A percentile compares a stretch with the other conserved stretches of the same genome.
Conservation (phyloP, 2,888 invertebrate genomes). For the Diloba caeruleocephala region DNA sequence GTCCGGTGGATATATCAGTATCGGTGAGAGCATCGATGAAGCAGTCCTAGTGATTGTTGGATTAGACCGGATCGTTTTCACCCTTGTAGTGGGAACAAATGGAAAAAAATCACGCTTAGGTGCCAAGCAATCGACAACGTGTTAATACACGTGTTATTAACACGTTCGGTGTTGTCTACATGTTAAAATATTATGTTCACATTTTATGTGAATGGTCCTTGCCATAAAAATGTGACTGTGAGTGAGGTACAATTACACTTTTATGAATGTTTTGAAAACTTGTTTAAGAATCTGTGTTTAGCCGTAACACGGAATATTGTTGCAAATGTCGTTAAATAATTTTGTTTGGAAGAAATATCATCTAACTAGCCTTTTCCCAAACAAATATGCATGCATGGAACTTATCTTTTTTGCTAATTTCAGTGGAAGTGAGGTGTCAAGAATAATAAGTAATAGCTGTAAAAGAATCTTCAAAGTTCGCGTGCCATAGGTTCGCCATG, state of each 20-base stretch:
- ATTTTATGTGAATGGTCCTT: slow-evolving; percentile 9
- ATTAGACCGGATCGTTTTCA: slow-evolving; percentile 88
- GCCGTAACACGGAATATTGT: slow-evolving; percentile 12
- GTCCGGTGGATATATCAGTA: slow-evolving; percentile 88
- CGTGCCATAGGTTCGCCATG: no score
- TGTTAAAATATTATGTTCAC: slow-evolving; percentile 27
- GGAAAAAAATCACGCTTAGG: slow-evolving; percentile 84
- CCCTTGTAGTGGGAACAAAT: slow-evolving; percentile 81
- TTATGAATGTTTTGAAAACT: slow-evolving; percentile 12
- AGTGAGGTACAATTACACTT: slow-evolving; percentile 32
- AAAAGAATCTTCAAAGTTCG: no score
- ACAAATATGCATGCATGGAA: no score
- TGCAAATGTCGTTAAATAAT: no score
- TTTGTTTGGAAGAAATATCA: no score
- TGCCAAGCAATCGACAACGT: slow-evolving; percentile 77
- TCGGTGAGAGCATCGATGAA: slow-evolving; percentile 88
- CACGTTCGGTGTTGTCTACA: slow-evolving; percentile 48
- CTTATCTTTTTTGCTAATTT: no score
- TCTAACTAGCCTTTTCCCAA: no score
- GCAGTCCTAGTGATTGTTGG: slow-evolving; percentile 88
- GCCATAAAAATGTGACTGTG: slow-evolving; percentile 32
- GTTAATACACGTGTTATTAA: slow-evolving; percentile 61
- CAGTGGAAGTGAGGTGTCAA: no score
- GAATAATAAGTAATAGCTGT: no score
- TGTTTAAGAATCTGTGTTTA: slow-evolving; percentile 4